Evolutionary conservation across 2,888 invertebrate genomes (phyloP).

Genomic region (Frankliniella intonsa): DNA sequence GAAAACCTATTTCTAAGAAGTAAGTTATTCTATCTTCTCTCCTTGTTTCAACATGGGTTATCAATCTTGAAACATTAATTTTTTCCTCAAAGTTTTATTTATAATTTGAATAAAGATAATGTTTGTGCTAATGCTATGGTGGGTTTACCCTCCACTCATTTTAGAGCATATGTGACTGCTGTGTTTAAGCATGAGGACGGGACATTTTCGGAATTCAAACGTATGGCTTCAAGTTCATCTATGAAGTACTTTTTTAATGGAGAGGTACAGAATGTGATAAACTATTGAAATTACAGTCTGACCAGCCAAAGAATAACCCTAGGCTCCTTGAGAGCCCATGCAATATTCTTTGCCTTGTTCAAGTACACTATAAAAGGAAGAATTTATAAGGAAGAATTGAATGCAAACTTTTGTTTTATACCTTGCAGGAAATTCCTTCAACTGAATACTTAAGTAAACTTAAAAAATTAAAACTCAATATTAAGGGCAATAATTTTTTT

Average conservation of each 20-base stretch:
- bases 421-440: too few species aligned
- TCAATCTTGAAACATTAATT: slow-evolving; percentile 14
- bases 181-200: slow-evolving; percentile 81
- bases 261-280: too few species aligned
- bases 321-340: too few species aligned
- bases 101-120: too few species aligned
- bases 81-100: slow-evolving; percentile 10
- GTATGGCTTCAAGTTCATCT: not conserved
- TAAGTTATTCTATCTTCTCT: slow-evolving; percentile 42
- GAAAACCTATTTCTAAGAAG: slow-evolving; percentile 82
- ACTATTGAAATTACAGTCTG: too few species aligned
- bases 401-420: too few species aligned
- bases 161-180: slow-evolving; percentile 93
- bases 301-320: too few species aligned
- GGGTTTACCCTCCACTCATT: slow-evolving; percentile 31
- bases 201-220: not conserved
- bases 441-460: slow-evolving; percentile 44
- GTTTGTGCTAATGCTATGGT: too few species aligned
- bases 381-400: too few species aligned
- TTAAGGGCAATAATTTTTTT: slow-evolving; percentile 97
- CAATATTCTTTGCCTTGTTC: too few species aligned
- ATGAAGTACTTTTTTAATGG: not conserved
- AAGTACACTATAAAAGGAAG: too few species aligned
- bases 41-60: slow-evolving; percentile 25
- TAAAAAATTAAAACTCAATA: slow-evolving; percentile 93